These are phyloP conservation scores for Parazoanthus swiftii DNA, from an alignment of 92 coral and sea anemone genomes.

Conservation along the genomic window DNA sequence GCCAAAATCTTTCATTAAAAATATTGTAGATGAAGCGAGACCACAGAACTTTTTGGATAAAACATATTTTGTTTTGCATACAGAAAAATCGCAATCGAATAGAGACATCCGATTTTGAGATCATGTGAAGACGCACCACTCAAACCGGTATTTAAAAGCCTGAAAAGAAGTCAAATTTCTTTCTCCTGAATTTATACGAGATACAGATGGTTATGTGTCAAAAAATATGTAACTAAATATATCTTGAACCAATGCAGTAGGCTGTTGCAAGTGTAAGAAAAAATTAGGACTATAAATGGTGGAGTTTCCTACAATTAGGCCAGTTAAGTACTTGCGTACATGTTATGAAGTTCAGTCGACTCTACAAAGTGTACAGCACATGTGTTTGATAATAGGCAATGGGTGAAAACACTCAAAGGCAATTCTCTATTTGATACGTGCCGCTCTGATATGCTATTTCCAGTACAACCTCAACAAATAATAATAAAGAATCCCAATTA, in stretches of 20 bases:
- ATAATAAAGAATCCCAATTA: slow-evolving; percentile 15
- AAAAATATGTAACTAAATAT: neutral
- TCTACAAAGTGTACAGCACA: neutral
- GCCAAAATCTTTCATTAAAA: no score
- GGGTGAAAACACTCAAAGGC: neutral
- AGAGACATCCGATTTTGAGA: neutral
- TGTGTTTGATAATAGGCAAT: neutral
- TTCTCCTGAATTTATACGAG: neutral
- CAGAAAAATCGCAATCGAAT: no score
- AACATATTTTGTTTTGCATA: no score
- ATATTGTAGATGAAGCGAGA: no score
- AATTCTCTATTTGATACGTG: neutral
- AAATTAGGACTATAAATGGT: neutral
- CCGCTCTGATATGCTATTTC: neutral
- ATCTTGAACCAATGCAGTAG: neutral
- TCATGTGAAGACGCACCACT: no score
- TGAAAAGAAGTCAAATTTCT: no score
- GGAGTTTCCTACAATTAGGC: neutral
- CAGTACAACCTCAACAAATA: slow-evolving; percentile 10
- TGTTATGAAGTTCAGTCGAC: neutral
- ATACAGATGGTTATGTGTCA: neutral
- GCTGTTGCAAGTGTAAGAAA: neutral
- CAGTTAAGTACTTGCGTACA: neutral
- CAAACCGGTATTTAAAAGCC: neutral
- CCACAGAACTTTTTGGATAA: no score